Evolutionary conservation across 2,113 vertebrate species (phyloP), one percentile per base, ranked within the genome.

Genomic region (Girardinichthys multiradiatus): DNA sequence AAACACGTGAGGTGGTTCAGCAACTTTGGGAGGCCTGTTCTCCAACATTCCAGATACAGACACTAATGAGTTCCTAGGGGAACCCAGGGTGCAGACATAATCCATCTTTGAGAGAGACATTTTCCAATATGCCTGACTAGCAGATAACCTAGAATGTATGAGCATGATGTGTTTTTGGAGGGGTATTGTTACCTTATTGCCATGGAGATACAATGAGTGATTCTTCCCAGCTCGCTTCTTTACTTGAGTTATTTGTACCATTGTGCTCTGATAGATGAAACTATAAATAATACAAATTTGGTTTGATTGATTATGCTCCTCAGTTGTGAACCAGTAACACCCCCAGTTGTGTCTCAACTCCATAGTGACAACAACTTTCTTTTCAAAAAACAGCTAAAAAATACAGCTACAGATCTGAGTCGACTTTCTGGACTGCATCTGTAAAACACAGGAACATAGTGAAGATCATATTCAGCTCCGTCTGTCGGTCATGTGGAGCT

Each of bases 41-140:
- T 57, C 73, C 83, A 86, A 75, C 79, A 85, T 86, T 88, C 89
- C 85, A 80, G 82, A 86, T 85, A 91, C 30, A 71, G 84, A 91
- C 81, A 86, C 89, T 92, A 91, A 92, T 89, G 87, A 89, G 77
- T 76, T 85, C 86, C 85, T 13, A 26, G 78, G 89, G 84, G 81
- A 90, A 79, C 73, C 69, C 15, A 58, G 71, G 57, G 72, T 72
- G 72, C 69, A 61, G 75, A 87, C 73, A 81, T 85, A 82, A 88
- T 90, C 91, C 71, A 82, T 83, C 82, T 74, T 80, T 70, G 71
- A 65, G 85, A 72, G 83, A 83, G 75, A 68, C 73, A 64, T 88
- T 88, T 86, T 71, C 63, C 68, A 79, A 80, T 68, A 82, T 76
- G 76, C 70, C 76, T 30, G 21, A 75, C 68, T 71, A 70, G 45